Base-by-base conservation (phyloP, 2,888 invertebrate species). In the Acrobasis suavella region DNA sequence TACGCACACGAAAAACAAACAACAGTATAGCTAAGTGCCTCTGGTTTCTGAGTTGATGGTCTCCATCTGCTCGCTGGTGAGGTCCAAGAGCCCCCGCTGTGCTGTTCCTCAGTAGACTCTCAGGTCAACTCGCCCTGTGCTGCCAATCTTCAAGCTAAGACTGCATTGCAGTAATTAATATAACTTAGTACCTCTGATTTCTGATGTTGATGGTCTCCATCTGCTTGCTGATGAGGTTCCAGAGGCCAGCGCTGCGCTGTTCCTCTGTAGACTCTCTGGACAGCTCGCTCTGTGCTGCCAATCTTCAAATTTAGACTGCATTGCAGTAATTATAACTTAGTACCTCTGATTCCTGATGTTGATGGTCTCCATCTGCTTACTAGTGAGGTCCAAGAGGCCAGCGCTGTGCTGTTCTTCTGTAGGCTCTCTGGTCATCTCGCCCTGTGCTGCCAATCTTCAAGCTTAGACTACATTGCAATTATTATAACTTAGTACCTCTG, bases 401-500 rank as follows among this genome's bases (percentile, higher is more conserved):
- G 94, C 94, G 60, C 85, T 82, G 62, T 78, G 82, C 73, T 95
- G 95, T 74, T 95, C 95, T 12, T 81, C 81, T 1, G 88, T 81
- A 1, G 95, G 95, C 77, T 95, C 95, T n/a, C n/a, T n/a, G 22
- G 22, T 22, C 22, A 22, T 1, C 22, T 22, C 22, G 3, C 22
- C 22, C 22, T 32, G 32, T 32, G 32, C 5, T 32, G 32, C 32
- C 32, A 32, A 22, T 22, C 3, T 22, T 42, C 42, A 2, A 12
- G 42, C 42, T 10, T 1, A 22, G 39, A 12, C 14, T 42, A 42
- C 2, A 17, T n/a, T 17, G 17, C 17, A 17, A 9, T 51, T 15
- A 12, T 12, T 49, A 14, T 2, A 38, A 22, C 14, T 46, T 8
- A 51, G 17, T 76, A 88, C 86, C 81, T 76, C 68, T 78, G 71